Evolutionary conservation across 2,113 vertebrate genomes (phyloP).

Genomic region (Brachirus orientalis): DNA sequence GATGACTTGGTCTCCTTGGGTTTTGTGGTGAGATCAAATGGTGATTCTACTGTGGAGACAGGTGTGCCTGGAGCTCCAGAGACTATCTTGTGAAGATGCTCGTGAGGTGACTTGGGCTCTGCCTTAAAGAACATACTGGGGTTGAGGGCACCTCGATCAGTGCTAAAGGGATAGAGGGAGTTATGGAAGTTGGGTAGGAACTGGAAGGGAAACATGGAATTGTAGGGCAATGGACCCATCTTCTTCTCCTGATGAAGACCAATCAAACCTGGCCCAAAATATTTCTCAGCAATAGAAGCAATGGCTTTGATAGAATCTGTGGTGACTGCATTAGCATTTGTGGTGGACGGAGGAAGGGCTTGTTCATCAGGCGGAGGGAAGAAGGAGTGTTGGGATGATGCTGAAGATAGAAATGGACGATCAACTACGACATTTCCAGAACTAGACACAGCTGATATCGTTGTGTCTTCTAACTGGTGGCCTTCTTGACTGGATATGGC

Average conservation of each 20-base stretch:
- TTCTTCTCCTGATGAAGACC: slow-evolving; percentile 97
- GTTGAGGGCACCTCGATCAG: slow-evolving; percentile 88
- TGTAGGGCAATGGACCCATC: slow-evolving; percentile 93
- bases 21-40: slow-evolving; percentile 97
- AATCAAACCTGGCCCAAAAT: slow-evolving; percentile 97
- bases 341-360: slow-evolving; percentile 86
- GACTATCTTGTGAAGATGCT: slow-evolving; percentile 88
- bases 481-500: slow-evolving; percentile 69
- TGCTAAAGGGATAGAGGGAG: slow-evolving; percentile 90
- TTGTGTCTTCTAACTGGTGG: slow-evolving; percentile 82
- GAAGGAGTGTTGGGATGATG: slow-evolving; percentile 89
- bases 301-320: slow-evolving; percentile 99
- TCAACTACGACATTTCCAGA: slow-evolving; percentile 82
- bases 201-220: slow-evolving; percentile 97
- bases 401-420: slow-evolving; percentile 86
- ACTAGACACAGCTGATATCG: slow-evolving; percentile 79
- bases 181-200: slow-evolving; percentile 96
- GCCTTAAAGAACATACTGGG: slow-evolving; percentile 94
- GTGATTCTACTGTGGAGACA: slow-evolving; percentile 85
- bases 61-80: slow-evolving; percentile 59
- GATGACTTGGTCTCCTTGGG: slow-evolving; percentile 90
- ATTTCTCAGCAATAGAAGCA: slow-evolving; percentile 97
- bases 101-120: slow-evolving; percentile 94
- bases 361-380: slow-evolving; percentile 96
- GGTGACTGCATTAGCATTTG: slow-evolving; percentile 88